Conservation (phyloP, 2,113 vertebrate species). For the Hassar affinis region DNA sequence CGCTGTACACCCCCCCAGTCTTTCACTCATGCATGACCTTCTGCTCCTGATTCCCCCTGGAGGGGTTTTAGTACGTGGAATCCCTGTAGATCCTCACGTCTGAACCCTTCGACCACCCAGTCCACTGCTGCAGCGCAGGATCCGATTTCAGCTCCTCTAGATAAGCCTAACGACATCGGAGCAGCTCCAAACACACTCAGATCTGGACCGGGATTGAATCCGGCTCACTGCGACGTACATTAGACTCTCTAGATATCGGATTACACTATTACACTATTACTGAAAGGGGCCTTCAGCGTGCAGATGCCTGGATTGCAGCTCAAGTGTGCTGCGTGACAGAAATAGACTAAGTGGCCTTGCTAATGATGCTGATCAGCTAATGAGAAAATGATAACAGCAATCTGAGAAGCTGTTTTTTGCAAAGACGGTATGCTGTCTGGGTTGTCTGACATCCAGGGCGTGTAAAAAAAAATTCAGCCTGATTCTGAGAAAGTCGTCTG, state of each 20-base stretch:
- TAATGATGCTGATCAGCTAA: constrained; percentile 5
- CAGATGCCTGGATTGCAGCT: constrained; percentile 9
- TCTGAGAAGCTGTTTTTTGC: too few relatives aligned
- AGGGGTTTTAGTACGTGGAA: constrained; percentile 30
- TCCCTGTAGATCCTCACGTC: constrained; percentile 32
- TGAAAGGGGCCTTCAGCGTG: background rate
- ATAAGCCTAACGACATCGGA: constrained; percentile 40
- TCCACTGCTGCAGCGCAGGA: constrained; percentile 35
- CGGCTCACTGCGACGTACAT: constrained; percentile 29
- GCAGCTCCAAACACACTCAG: constrained; percentile 18
- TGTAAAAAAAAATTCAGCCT: background rate
- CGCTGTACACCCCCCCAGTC: constrained; percentile 12
- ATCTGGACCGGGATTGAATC: constrained; percentile 26
- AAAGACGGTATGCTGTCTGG: background rate
- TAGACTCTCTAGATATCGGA: constrained; percentile 30
- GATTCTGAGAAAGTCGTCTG: constrained; percentile 13
- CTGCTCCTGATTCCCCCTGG: constrained; percentile 13
- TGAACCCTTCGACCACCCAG: constrained; percentile 42
- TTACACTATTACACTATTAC: constrained; percentile 44
- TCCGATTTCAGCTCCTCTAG: constrained; percentile 41
- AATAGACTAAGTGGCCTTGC: background rate
- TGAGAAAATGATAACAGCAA: background rate
- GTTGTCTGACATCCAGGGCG: background rate
- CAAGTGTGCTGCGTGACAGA: background rate
- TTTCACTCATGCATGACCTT: constrained; percentile 38